Conservation (phyloP, 2,888 invertebrate species). For the Drosophila mettleri region DNA sequence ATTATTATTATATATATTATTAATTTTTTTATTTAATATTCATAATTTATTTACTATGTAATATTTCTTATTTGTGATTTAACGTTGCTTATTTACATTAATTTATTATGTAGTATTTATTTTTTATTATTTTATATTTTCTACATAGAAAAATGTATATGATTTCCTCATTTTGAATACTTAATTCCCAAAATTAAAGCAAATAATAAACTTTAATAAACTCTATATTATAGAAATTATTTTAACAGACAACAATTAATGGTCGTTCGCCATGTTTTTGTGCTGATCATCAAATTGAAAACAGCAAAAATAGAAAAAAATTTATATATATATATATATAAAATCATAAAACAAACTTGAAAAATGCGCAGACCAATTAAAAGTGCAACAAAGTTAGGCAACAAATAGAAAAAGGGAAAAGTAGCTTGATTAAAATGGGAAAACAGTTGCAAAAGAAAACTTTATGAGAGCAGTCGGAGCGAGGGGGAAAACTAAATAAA, state of each 20-base stretch:
- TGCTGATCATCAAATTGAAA: constrained; percentile 28
- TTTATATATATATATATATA: constrained; percentile 19
- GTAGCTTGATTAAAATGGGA: constrained; percentile 26
- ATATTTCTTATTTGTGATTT: too few species aligned
- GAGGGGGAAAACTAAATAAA: constrained; percentile 10
- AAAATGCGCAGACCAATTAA: constrained; percentile 64
- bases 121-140: too few species aligned
- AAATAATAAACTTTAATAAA: too few species aligned
- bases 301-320: constrained; percentile 25
- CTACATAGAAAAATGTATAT: too few species aligned
- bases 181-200: too few species aligned
- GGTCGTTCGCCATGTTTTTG: constrained; percentile 16
- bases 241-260: constrained; percentile 3
- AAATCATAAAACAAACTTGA: constrained; percentile 49
- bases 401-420: constrained; percentile 21
- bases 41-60: too few species aligned
- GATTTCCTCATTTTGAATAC: too few species aligned
- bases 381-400: constrained; percentile 61
- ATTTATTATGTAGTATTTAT: too few species aligned
- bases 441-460: constrained; percentile 32
- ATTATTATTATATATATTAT: too few species aligned
- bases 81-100: too few species aligned
- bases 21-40: too few species aligned
- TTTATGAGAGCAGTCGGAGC: constrained; percentile 7
- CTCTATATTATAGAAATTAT: too few species aligned